phyloP scores from a whole-genome alignment of 2,113 vertebrate genomes.

The Riparia riparia region DNA sequence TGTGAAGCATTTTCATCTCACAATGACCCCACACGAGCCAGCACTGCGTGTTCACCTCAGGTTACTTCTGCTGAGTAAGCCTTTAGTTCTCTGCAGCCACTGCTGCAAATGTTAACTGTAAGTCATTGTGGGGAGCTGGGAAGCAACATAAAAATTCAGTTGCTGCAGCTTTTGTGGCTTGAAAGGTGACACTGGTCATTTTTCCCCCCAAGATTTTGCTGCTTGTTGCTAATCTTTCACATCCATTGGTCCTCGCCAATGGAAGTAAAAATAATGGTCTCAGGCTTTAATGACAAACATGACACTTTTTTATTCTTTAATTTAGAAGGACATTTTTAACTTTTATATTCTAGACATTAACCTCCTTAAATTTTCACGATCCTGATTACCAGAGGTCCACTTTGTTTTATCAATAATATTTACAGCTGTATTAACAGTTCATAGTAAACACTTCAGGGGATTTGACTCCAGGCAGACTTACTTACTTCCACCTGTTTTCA shows the following conservation, averaged over 20 bases:
- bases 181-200: constrained; percentile 39
- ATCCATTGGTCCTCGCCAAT: not conserved
- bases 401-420: not conserved
- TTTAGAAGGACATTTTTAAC: not conserved
- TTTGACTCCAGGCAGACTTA: not conserved
- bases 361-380: not conserved
- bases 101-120: constrained; percentile 59
- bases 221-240: constrained; percentile 6
- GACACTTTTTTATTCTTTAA: not conserved
- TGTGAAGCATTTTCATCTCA: not conserved
- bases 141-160: constrained; percentile 60
- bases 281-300: not conserved
- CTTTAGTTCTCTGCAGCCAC: constrained; percentile 12
- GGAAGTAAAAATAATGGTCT: not conserved
- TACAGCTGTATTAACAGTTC: not conserved
- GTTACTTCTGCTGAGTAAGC: constrained; percentile 45
- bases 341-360: not conserved
- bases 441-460: not conserved
- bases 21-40: not conserved
- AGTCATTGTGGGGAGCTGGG: constrained; percentile 33
- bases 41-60: not conserved
- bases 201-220: not conserved
- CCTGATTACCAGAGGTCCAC: not conserved
- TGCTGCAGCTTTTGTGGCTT: constrained; percentile 34
- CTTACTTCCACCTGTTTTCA: not conserved